phyloP scores from a whole-genome alignment of 2,113 vertebrate species.

The Odontophorus gujanensis region DNA sequence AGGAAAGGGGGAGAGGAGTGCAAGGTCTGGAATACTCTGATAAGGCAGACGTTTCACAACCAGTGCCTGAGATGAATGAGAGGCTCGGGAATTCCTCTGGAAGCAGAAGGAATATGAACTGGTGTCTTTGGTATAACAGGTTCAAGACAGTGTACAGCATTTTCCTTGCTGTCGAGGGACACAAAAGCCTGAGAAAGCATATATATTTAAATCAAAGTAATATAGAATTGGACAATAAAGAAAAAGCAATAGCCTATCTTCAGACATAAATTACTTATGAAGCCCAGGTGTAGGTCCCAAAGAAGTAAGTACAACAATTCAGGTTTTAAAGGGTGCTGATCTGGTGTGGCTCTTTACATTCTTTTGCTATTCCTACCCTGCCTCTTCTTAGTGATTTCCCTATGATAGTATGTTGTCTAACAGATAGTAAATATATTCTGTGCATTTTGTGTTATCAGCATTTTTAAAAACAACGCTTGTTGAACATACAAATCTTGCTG shows the following conservation, averaged over 20 bases:
- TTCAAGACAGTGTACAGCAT: not conserved
- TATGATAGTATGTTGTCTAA: not conserved
- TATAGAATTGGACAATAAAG: not conserved
- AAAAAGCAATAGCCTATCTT: not conserved
- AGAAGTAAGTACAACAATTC: not conserved
- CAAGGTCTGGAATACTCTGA: not conserved
- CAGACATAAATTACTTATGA: not conserved
- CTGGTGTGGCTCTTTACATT: not conserved
- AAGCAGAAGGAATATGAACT: not conserved
- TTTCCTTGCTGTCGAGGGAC: not conserved
- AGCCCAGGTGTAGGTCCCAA: not conserved
- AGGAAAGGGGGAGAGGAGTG: rapidly evolving
- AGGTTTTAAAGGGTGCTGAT: not conserved
- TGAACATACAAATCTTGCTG: not conserved
- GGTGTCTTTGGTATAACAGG: not conserved
- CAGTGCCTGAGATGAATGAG: not conserved
- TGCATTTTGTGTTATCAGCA: not conserved
- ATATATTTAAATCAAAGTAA: not conserved
- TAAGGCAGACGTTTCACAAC: not conserved
- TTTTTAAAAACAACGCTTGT: not conserved
- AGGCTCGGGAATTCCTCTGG: not conserved
- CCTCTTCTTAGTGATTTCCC: not conserved
- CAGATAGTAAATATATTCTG: not conserved
- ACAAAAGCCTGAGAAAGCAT: not conserved
- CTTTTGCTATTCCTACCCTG: not conserved